Evolutionary conservation across 2,888 invertebrate genomes (phyloP).

Genomic region (Pseudococcus viburni): DNA sequence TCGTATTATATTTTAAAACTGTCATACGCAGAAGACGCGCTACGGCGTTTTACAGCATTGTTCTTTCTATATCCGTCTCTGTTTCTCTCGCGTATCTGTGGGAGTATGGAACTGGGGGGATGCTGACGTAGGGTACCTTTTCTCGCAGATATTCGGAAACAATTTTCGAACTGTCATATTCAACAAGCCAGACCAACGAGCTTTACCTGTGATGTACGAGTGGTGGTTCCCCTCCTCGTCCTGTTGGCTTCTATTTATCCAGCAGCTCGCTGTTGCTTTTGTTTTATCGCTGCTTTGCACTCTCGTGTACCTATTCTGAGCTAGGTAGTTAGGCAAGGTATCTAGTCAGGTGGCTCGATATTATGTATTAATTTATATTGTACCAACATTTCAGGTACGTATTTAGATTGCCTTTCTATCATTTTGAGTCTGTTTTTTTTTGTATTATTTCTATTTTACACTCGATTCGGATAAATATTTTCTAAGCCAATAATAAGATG

Average conservation of each 20-base stretch:
- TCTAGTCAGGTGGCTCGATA: not conserved
- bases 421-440: too few species aligned
- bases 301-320: not conserved
- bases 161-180: constrained; percentile 66
- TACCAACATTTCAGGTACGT: not conserved
- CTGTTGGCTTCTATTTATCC: not conserved
- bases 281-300: not conserved
- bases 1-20: constrained; percentile 65
- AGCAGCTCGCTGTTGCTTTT: constrained; percentile 8
- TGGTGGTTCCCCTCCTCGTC: not conserved
- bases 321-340: not conserved
- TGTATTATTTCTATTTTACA: too few species aligned
- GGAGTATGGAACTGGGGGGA: too few species aligned
- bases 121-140: constrained; percentile 8
- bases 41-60: constrained; percentile 53
- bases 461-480: too few species aligned
- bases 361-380: not conserved
- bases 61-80: constrained; percentile 4
- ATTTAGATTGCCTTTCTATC: too few species aligned
- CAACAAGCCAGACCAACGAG: constrained; percentile 45
- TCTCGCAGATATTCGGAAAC: constrained; percentile 63
- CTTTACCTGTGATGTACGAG: not conserved
- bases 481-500: too few species aligned
- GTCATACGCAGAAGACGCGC: constrained; percentile 63
- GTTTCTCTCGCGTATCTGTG: not conserved